Percentiles rank a stretch among this genome's conserved stretches.
Evolutionary conservation across 2,113 vertebrate species (phyloP).

Genomic region (Haemorhous mexicanus): DNA sequence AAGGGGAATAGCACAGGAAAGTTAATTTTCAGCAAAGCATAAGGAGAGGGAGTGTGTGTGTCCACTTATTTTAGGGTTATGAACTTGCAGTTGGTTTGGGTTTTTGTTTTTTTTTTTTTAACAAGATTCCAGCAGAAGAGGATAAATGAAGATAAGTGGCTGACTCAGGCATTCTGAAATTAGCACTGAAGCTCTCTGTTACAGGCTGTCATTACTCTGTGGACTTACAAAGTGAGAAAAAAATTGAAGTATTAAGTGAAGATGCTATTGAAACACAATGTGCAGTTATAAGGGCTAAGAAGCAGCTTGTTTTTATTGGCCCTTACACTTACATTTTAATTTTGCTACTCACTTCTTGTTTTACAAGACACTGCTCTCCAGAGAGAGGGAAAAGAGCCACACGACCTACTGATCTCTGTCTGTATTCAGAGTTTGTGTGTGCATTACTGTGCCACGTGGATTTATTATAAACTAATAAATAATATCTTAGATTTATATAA

Average conservation of each 20-base stretch:
- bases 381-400: background rate
- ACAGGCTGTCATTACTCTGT: background rate
- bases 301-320: background rate
- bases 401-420: background rate
- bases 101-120: background rate
- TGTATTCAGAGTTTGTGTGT: background rate
- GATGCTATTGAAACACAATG: slow-evolving; percentile 14
- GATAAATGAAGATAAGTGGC: slow-evolving; percentile 50
- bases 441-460: background rate
- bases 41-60: background rate
- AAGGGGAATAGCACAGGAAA: background rate
- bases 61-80: slow-evolving; percentile 14
- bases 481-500: background rate
- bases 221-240: slow-evolving; percentile 24
- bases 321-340: background rate
- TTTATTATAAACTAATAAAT: background rate
- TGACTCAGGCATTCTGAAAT: slow-evolving; percentile 50
- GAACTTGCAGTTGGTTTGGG: background rate
- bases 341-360: background rate
- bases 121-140: background rate
- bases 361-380: background rate
- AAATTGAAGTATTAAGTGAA: slow-evolving; percentile 16
- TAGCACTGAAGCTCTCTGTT: background rate
- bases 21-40: slow-evolving; percentile 17
- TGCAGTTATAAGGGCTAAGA: background rate